Base-by-base conservation (phyloP, 2,113 vertebrate genomes). In the Psilopsiagon aurifrons region DNA sequence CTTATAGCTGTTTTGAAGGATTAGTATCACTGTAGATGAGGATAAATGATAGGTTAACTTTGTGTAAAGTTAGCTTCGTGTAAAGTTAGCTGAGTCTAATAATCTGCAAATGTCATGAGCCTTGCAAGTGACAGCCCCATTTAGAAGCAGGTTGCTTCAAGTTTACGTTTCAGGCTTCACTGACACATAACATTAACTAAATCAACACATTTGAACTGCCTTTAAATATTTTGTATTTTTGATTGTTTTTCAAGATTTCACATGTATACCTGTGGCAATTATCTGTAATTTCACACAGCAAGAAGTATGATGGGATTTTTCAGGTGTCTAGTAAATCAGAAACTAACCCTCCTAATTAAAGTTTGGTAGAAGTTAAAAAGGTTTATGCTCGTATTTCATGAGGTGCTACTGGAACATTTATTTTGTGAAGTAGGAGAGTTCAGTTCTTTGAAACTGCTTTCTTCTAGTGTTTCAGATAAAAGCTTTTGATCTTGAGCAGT, bases 401-500 rank as follows among this genome's bases (percentile, higher is more conserved):
- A 94, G 28, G 35, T 64, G 41, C 52, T 93, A 37, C 74, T 47
- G 16, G 31, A 73, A 90, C 82, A 73, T n/a, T 83, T 1, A 10
- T 81, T 81, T 75, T 43, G 23, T 66, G 35, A 86, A 95, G 55
- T 70, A 60, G 79, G 16, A n/a, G 67, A 75, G n/a, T 55, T 83
- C 39, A 39, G 64, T 49, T 90, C 27, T 92, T 79, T 96, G 52
- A 88, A 91, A 88, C 22, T 60, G 8, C 29, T 86, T 88, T 82
- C 66, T 93, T 93, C 51, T 82, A 98, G 98, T 88, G 13, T 97
- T 97, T 67, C 96, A 89, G 91, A 75, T 93, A 17, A 93, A 96
- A 94, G 90, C 78, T 39, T 75, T 88, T 41, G 60, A 47, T 79
- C 97, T 97, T 35, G 94, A 98, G 49, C 93, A 83, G 57, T 94